phyloP scores from a whole-genome alignment of 1,140 invertebrate genomes.

The Brachionus sp. region DNA sequence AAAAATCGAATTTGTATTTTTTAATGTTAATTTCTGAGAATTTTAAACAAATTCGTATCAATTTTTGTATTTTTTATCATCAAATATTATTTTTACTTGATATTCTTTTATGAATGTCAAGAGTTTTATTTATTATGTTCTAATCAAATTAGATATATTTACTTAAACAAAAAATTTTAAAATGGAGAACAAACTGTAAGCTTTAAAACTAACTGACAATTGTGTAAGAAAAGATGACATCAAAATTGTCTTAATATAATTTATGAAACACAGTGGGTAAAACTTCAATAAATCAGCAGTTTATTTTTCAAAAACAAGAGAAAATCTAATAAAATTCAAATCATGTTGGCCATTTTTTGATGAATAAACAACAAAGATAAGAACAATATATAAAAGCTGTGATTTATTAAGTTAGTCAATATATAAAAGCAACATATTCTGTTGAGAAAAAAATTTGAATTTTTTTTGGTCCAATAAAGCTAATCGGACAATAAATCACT shows the following conservation, averaged over 20 bases:
- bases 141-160: too few relatives aligned
- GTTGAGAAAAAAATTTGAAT: neutral
- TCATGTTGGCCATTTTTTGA: neutral
- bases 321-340: neutral
- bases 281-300: neutral
- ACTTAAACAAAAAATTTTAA: neutral
- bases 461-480: neutral
- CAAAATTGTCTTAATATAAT: neutral
- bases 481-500: constrained; percentile 27
- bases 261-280: neutral
- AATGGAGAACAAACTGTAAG: neutral
- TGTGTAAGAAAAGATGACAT: neutral
- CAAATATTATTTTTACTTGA: too few relatives aligned
- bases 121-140: too few relatives aligned
- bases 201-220: neutral
- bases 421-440: neutral
- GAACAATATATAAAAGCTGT: neutral
- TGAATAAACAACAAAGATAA: neutral
- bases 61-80: too few relatives aligned
- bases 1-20: too few relatives aligned
- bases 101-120: too few relatives aligned
- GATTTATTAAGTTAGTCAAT: constrained; percentile 18
- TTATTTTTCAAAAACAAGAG: neutral
- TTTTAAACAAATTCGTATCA: too few relatives aligned
- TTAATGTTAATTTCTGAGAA: too few relatives aligned